These are phyloP conservation scores for Botia kubotai DNA, from an alignment of 2,797 vertebrate genomes.

Conservation along the genomic window DNA sequence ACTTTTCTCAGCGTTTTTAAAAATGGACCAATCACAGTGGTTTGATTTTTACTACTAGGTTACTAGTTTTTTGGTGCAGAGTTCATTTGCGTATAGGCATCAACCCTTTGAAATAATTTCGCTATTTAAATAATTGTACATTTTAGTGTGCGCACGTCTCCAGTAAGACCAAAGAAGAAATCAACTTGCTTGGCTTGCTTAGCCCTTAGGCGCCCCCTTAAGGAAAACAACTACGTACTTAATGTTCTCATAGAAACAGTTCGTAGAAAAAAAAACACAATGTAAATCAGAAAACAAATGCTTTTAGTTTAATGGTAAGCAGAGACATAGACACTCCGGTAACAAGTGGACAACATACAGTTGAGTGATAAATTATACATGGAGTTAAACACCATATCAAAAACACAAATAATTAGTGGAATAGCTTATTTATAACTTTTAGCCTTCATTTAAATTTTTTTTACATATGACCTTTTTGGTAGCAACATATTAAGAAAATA, in stretches of 20 bases:
- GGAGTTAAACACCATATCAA: slow-evolving; percentile 10
- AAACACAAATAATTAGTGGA: background rate
- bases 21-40: no score
- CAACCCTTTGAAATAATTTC: background rate
- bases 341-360: slow-evolving; percentile 11
- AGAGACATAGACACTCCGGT: background rate
- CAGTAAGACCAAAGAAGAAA: no score
- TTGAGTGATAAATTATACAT: background rate
- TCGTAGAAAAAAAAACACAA: background rate
- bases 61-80: no score
- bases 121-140: background rate
- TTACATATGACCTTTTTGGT: background rate
- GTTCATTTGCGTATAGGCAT: background rate
- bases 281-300: slow-evolving; percentile 13
- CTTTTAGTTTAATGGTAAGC: slow-evolving; percentile 25
- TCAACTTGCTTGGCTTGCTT: no score
- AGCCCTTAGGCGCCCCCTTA: background rate
- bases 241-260: background rate
- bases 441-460: slow-evolving; percentile 6
- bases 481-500: slow-evolving; percentile 44
- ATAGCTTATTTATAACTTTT: slow-evolving; percentile 6
- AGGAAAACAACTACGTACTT: background rate
- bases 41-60: no score
- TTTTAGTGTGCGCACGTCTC: background rate
- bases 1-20: no score